A percentile compares a stretch with the other conserved stretches of the same genome.
phyloP scores from a whole-genome alignment of 2,888 invertebrate species.

The Petrolisthes cinctipes region DNA sequence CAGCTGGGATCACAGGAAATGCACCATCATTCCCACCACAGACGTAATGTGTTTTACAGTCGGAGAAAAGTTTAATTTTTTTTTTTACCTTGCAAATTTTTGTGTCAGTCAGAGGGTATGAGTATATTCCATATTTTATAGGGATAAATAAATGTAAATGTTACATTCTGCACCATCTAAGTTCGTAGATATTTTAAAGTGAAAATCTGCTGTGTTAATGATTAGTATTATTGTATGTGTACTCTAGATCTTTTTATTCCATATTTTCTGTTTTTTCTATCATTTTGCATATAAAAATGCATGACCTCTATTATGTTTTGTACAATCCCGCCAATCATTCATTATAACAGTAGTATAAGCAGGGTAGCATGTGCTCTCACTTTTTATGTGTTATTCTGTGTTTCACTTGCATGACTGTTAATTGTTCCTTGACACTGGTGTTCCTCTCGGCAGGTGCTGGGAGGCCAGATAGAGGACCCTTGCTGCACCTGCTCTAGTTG shows the following conservation, averaged over 20 bases:
- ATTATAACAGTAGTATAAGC: no score
- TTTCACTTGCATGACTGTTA: not conserved
- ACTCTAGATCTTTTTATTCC: no score
- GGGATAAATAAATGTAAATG: not conserved
- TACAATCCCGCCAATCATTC: no score
- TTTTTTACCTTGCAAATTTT: not conserved
- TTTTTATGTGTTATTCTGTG: not conserved
- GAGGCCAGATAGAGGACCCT: slow-evolving; percentile 7
- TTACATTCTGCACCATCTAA: not conserved
- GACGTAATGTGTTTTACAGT: no score
- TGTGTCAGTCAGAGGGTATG: not conserved
- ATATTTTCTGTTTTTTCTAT: no score
- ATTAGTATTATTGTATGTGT: no score
- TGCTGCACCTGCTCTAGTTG: not conserved
- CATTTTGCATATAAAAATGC: no score
- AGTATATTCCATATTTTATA: not conserved
- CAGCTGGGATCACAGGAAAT: no score
- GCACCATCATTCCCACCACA: no score
- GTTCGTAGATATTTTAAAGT: not conserved
- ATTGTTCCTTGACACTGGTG: not conserved
- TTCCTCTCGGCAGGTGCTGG: slow-evolving; percentile 8
- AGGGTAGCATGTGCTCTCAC: no score
- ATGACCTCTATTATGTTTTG: no score
- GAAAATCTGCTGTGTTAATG: not conserved
- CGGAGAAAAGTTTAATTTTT: not conserved